Percentiles rank a stretch among this genome's conserved stretches.
These are phyloP conservation scores for Leuciscus idus DNA, from an alignment of 2,113 vertebrate species.

Conservation along the genomic window DNA sequence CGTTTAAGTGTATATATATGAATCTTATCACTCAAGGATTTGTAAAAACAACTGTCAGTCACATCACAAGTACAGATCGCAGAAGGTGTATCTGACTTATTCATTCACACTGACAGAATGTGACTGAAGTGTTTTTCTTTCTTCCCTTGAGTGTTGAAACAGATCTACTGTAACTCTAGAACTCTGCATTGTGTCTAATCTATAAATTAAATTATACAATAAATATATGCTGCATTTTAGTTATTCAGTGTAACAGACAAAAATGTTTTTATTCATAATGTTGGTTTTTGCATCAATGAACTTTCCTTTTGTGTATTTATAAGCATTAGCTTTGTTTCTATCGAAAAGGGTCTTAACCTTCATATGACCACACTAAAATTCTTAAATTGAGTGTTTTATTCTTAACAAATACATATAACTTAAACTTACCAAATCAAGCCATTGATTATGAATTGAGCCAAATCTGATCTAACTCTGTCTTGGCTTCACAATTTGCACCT, in stretches of 20 bases:
- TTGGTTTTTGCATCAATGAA: neutral
- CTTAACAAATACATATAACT: neutral
- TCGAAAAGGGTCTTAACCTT: neutral
- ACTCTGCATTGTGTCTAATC: conserved; percentile 32
- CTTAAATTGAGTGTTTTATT: neutral
- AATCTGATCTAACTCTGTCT: conserved; percentile 29
- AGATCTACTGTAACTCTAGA: conserved; percentile 62
- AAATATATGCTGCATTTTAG: neutral
- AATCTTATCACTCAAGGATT: conserved; percentile 51
- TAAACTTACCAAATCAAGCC: neutral
- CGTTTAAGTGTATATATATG: neutral
- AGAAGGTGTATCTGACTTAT: neutral
- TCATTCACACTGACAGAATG: conserved; percentile 22
- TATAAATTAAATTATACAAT: neutral
- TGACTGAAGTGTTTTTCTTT: conserved; percentile 30
- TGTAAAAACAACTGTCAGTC: conserved; percentile 41
- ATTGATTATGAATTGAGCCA: neutral
- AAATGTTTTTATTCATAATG: neutral
- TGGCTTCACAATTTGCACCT: conserved; percentile 5
- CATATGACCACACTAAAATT: neutral
- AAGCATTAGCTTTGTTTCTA: neutral
- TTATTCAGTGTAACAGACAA: neutral
- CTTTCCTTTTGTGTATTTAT: neutral
- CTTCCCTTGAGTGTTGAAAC: conserved; percentile 46
- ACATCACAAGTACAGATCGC: conserved; percentile 18